phyloP scores from a whole-genome alignment of 2,888 invertebrate genomes.

The Drosophila kambysellisi region DNA sequence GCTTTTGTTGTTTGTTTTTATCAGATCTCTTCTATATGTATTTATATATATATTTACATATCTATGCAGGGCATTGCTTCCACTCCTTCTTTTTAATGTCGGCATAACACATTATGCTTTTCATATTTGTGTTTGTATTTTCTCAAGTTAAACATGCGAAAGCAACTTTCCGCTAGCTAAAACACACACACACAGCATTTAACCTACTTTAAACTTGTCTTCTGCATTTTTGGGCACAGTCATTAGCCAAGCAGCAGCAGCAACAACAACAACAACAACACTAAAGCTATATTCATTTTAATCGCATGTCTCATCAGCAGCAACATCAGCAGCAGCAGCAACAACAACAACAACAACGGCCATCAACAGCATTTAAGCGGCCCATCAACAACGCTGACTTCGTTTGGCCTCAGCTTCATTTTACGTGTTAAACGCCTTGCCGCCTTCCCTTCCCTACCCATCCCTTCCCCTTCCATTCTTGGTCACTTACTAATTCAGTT shows the following conservation, averaged over 20 bases:
- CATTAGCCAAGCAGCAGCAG: conserved; percentile 63
- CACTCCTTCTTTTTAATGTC: neutral
- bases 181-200: conserved; percentile 48
- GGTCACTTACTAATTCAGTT: conserved; percentile 43
- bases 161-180: conserved; percentile 37
- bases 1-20: neutral
- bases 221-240: conserved; percentile 69
- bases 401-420: conserved; percentile 33
- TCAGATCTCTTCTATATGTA: neutral
- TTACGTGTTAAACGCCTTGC: conserved; percentile 6
- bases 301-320: conserved; percentile 70
- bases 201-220: conserved; percentile 79
- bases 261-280: conserved; percentile 38
- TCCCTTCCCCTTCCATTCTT: neutral
- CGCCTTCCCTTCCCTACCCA: neutral
- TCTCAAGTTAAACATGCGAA: conserved; percentile 40
- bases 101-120: neutral
- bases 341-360: conserved; percentile 43
- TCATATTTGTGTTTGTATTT: conserved; percentile 36
- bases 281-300: conserved; percentile 52
- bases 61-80: conserved; percentile 16
- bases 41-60: neutral
- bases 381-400: conserved; percentile 66
- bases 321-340: conserved; percentile 21
- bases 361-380: conserved; percentile 80